A percentile compares a stretch with the other conserved stretches of the same genome.
Conservation (phyloP, 1,140 invertebrate genomes). For the Drosophila sturtevanti region DNA sequence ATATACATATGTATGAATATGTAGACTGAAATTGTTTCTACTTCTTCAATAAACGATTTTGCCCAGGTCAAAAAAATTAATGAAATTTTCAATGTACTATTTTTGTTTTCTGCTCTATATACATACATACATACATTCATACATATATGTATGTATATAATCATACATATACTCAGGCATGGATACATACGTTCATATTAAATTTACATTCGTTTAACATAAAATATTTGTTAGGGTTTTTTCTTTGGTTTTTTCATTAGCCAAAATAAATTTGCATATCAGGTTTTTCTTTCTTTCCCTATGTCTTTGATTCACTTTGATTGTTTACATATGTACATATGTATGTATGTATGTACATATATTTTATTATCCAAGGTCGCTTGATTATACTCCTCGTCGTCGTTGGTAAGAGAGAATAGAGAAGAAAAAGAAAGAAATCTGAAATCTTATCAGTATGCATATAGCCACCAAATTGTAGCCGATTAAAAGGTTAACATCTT, state of each 20-base stretch:
- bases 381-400: not conserved
- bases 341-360: too few species aligned
- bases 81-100: not conserved
- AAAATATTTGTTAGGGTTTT: slow-evolving; percentile 6
- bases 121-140: not conserved
- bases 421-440: not conserved
- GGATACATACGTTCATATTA: not conserved
- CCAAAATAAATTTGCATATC: slow-evolving; percentile 13
- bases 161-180: not conserved
- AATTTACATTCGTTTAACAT: not conserved
- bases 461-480: not conserved
- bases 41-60: too few species aligned
- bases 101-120: not conserved
- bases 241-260: slow-evolving; percentile 9
- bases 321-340: too few species aligned
- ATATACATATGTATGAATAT: too few species aligned
- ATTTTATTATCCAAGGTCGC: slow-evolving; percentile 19
- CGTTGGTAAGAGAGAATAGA: not conserved
- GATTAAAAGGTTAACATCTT: not conserved
- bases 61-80: not conserved
- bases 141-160: too few species aligned
- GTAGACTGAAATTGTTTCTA: too few species aligned
- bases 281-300: not conserved
- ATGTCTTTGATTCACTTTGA: not conserved
- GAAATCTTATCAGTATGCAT: slow-evolving; percentile 12